Percentiles rank a stretch among this genome's conserved stretches.
Evolutionary conservation across 2,888 invertebrate species (phyloP).

Genomic region (Campopleginae sp.): DNA sequence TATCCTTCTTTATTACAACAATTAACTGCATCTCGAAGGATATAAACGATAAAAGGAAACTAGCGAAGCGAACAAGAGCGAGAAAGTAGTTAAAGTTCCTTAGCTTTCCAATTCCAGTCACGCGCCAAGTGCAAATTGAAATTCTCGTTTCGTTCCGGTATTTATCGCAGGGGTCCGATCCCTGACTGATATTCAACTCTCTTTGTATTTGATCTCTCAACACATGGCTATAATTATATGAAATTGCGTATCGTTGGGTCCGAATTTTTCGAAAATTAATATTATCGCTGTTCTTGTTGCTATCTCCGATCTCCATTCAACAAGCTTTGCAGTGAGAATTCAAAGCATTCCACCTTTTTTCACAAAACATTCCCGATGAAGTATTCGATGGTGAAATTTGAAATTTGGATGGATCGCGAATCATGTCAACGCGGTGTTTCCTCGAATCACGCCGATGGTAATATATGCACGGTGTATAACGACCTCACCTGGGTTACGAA

Average conservation of each 20-base stretch:
- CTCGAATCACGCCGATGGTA: background rate
- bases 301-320: slow-evolving; percentile 8
- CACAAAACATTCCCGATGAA: slow-evolving; percentile 55
- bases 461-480: background rate
- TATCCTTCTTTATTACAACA: slow-evolving; percentile 39
- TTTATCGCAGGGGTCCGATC: slow-evolving; percentile 71
- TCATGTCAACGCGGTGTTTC: slow-evolving; percentile 4
- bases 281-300: background rate
- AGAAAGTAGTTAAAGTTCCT: slow-evolving; percentile 64
- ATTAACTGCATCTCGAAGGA: slow-evolving; percentile 44
- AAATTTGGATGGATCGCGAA: slow-evolving; percentile 44
- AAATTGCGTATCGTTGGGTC: no score
- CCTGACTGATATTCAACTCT: slow-evolving; percentile 49
- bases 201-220: slow-evolving; percentile 17
- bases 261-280: background rate
- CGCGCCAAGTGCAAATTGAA: slow-evolving; percentile 78
- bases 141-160: slow-evolving; percentile 79
- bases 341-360: slow-evolving; percentile 14
- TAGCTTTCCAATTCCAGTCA: slow-evolving; percentile 71
- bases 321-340: slow-evolving; percentile 22
- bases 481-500: background rate
- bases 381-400: slow-evolving; percentile 46
- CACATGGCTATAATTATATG: background rate
- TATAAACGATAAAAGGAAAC: slow-evolving; percentile 36
- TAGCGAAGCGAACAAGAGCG: slow-evolving; percentile 1